Evolutionary conservation across 2,888 invertebrate species (phyloP), one percentile per base, ranked within the genome.

Genomic region (Gortyna flavago): DNA sequence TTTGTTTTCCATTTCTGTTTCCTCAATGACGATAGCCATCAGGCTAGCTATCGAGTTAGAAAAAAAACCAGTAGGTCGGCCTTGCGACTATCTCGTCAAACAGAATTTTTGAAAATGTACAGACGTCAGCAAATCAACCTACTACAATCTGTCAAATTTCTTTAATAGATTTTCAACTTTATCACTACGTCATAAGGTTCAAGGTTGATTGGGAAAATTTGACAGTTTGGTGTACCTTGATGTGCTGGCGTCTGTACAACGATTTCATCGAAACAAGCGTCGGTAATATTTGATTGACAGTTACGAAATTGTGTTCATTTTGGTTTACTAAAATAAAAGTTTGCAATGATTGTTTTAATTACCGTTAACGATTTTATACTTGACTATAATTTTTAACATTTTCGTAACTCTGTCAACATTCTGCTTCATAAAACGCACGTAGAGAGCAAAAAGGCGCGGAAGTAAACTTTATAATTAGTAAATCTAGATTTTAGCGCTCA

Each of bases 271-370:
- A 13, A 51, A 62, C 35, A 57, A 62, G 72, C 79, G 66, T 79
- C 48, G 29, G 62, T 81, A 73, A 83, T 67, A 61, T 57, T 81
- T 73, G 57, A 79, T 84, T 73, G 41, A 62, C 69, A 62, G 41
- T 79, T 73, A 67, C n/a, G 44, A 77, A 80, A 76, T 29, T 57
- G 41, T 21, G 41, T 72, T 79, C 6, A 59, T 51, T 79, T 48
- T 21, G 41, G 38, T 54, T 80, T 18, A 44, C 35, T 44, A 21
- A 8, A 21, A 51, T 21, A 35, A 66, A 66, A 51, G 29, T 66
- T 59, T 59, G 80, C 57, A 66, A 72, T 51, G 3, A 59, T 51
- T 72, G 18, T 59, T 66, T 67, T 74, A 66, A 73, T 81, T 59
- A 80, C 57, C 41, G 51, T 65, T 65, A 32, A 41, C 7, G 16